These are phyloP conservation scores for Pseudachorutes palmiensis DNA, from an alignment of 1,140 invertebrate species.

Conservation along the genomic window DNA sequence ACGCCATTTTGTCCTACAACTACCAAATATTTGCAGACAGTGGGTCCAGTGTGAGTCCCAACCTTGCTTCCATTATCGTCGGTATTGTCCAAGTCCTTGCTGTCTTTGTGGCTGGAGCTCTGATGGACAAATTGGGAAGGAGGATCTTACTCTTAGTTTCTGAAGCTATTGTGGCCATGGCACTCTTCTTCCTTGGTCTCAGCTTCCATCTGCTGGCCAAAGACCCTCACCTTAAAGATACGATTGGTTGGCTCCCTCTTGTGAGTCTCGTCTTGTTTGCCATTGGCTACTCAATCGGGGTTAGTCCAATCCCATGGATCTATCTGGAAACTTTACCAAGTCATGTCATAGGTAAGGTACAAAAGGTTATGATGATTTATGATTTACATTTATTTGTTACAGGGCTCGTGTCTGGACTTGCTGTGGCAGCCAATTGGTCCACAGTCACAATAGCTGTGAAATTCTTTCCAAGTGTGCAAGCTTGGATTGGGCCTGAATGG, in stretches of 20 bases:
- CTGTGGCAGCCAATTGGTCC: not conserved
- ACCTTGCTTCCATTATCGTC: not conserved
- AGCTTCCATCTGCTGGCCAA: not conserved
- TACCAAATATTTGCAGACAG: not conserved
- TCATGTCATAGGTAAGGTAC: not conserved
- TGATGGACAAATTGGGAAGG: not conserved
- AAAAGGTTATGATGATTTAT: no score
- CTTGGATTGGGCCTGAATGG: constrained; percentile 54
- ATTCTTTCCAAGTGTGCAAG: constrained; percentile 55
- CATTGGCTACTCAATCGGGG: not conserved
- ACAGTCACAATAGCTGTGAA: constrained; percentile 67
- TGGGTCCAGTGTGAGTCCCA: not conserved
- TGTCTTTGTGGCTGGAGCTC: not conserved
- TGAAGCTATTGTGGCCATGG: not conserved
- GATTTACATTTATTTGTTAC: not conserved
- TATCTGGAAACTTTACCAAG: not conserved
- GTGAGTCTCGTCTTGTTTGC: not conserved
- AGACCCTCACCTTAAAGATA: not conserved
- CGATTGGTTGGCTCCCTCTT: not conserved
- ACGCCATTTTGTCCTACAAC: not conserved
- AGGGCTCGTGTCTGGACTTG: not conserved
- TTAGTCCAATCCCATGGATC: not conserved
- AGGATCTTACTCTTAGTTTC: not conserved
- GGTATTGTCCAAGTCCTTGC: not conserved
- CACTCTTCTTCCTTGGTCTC: not conserved